Conservation (phyloP, 53 echinoderm and acorn worm genomes). For the Temnopleurus reevesii region DNA sequence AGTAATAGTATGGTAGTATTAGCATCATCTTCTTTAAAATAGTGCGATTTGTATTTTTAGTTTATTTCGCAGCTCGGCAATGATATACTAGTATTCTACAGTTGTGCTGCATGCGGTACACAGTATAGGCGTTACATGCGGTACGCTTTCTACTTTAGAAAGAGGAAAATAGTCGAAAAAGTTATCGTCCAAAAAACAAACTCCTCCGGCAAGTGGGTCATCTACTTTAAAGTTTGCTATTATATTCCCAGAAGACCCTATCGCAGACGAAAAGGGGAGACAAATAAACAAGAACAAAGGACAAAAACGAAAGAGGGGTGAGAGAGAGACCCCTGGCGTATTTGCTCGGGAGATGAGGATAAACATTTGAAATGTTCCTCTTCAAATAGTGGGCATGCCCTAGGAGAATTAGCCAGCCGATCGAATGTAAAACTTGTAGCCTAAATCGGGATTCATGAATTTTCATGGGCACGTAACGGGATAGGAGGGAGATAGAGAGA, state of each 20-base stretch:
- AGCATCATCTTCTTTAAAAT: no score
- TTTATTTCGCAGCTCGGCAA: no score
- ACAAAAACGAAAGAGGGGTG: not conserved
- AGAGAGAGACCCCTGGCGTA: not conserved
- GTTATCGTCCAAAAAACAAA: not conserved
- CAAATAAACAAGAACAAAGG: not conserved
- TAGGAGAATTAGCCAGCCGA: not conserved
- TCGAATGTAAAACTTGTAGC: conserved; percentile 47
- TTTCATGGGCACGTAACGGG: conserved; percentile 41
- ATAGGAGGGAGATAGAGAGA: conserved; percentile 24
- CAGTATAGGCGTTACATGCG: no score
- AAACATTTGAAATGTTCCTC: conserved; percentile 36
- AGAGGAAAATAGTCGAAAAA: not conserved
- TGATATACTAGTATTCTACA: no score
- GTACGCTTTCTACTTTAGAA: no score
- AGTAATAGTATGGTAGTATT: no score
- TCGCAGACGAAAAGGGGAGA: not conserved
- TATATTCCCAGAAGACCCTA: not conserved
- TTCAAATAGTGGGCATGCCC: conserved; percentile 8
- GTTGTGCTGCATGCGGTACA: no score
- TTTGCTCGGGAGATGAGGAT: not conserved
- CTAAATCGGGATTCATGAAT: conserved; percentile 42
- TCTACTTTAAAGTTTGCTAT: not conserved
- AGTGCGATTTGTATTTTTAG: no score
- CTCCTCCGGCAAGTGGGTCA: not conserved